Conservation (phyloP, 2,113 vertebrate species). For the Motacilla alba region DNA sequence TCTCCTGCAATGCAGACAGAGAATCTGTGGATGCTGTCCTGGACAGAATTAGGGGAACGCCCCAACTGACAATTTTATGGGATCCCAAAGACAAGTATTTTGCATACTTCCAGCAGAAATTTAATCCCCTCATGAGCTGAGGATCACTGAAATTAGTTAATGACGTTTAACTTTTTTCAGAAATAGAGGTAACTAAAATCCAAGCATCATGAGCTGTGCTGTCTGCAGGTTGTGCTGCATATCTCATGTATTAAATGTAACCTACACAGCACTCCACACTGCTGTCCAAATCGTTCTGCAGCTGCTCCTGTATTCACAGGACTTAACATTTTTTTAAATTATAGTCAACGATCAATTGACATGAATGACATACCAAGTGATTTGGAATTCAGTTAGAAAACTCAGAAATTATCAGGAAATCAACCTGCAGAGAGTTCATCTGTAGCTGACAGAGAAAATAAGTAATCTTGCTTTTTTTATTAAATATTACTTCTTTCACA, state of each 20-base stretch:
- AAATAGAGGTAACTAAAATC: not conserved
- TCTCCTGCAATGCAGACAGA: not conserved
- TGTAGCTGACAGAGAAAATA: not conserved
- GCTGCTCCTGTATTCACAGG: not conserved
- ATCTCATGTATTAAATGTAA: not conserved
- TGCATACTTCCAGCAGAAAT: not conserved
- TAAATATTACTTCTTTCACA: constrained; percentile 37
- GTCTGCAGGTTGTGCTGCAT: not conserved
- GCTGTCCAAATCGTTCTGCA: not conserved
- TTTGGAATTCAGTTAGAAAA: not conserved
- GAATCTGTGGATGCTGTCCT: not conserved
- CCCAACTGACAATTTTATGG: not conserved
- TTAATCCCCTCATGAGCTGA: not conserved
- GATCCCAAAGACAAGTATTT: not conserved
- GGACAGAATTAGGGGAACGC: not conserved
- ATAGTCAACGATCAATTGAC: not conserved
- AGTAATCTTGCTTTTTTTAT: not conserved
- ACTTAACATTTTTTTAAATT: not conserved
- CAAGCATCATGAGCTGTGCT: not conserved
- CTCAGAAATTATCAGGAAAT: not conserved
- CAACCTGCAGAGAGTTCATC: not conserved
- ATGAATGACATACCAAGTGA: not conserved
- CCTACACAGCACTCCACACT: not conserved
- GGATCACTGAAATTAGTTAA: not conserved
- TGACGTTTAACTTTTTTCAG: not conserved